A percentile compares a stretch with the other conserved stretches of the same genome.
Conservation (phyloP, 2,888 invertebrate species). For the Cerastis rubricosa region DNA sequence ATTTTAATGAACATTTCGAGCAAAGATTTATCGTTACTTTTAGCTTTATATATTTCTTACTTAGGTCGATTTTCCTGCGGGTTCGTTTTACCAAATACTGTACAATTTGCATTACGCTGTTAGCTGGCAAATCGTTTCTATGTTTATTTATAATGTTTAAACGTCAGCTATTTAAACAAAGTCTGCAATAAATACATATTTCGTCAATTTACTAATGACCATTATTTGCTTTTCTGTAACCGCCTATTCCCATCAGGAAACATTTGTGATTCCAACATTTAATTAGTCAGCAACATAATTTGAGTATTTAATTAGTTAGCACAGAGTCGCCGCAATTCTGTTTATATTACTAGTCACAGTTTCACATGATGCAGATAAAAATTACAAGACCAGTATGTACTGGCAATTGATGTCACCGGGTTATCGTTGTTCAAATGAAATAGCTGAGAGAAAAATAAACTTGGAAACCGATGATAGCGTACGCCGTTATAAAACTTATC, state of each 20-base stretch:
- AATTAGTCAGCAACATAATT: conserved; percentile 52
- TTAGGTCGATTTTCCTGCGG: neutral
- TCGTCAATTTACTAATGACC: conserved; percentile 44
- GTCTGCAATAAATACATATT: conserved; percentile 46
- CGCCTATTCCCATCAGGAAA: conserved; percentile 45
- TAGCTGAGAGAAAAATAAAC: conserved; percentile 61
- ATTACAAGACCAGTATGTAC: conserved; percentile 61
- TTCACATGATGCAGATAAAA: conserved; percentile 59
- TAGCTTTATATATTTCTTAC: neutral
- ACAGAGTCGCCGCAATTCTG: conserved; percentile 42
- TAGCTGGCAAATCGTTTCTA: conserved; percentile 15
- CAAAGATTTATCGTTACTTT: conserved; percentile 3
- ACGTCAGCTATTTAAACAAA: conserved; percentile 33
- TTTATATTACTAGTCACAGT: conserved; percentile 42
- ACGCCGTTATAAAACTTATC: conserved; percentile 42
- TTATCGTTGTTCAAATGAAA: conserved; percentile 66
- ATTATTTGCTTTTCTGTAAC: conserved; percentile 55
- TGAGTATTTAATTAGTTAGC: conserved; percentile 54
- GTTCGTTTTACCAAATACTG: neutral
- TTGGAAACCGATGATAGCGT: conserved; percentile 44
- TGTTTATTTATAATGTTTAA: conserved; percentile 28
- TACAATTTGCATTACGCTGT: conserved; percentile 6
- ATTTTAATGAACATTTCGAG: conserved; percentile 12
- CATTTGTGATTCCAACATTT: conserved; percentile 59
- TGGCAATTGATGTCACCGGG: conserved; percentile 65